Percentiles rank a stretch among this genome's conserved stretches.
These are phyloP conservation scores for Zonitis immaculata DNA, from an alignment of 2,888 invertebrate genomes.

Conservation along the genomic window DNA sequence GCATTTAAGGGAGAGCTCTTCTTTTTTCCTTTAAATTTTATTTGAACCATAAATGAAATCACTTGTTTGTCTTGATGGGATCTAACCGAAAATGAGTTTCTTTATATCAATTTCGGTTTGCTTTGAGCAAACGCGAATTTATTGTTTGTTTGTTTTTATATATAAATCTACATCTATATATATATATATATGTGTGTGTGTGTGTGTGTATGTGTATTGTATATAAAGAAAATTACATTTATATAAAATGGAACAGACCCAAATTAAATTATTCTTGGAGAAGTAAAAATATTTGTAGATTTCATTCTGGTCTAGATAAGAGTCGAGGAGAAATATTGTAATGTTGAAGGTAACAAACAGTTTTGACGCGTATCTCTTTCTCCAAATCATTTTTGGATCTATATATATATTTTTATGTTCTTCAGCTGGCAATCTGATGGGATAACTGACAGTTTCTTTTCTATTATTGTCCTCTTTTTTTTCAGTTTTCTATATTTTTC, in stretches of 20 bases:
- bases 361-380: conserved; percentile 12
- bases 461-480: conserved; percentile 1
- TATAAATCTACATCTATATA: no score
- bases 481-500: not conserved
- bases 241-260: not conserved
- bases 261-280: not conserved
- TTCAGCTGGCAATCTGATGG: conserved; percentile 20
- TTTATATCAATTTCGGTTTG: not conserved
- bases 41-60: not conserved
- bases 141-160: no score
- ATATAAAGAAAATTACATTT: not conserved
- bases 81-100: not conserved
- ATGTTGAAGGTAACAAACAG: conserved; percentile 25
- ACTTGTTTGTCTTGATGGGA: not conserved
- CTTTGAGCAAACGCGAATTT: not conserved
- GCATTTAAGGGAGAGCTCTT: conserved; percentile 14
- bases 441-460: conserved; percentile 27
- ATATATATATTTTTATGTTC: not conserved
- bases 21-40: conserved; percentile 4
- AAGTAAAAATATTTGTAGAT: not conserved
- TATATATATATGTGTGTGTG: no score
- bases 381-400: conserved; percentile 1
- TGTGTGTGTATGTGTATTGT: no score
- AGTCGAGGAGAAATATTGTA: conserved; percentile 16
- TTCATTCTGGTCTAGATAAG: not conserved